Percentiles rank a stretch among this genome's conserved stretches.
These are phyloP conservation scores for Nibea coibor DNA, from an alignment of 2,113 vertebrate species.

Conservation along the genomic window DNA sequence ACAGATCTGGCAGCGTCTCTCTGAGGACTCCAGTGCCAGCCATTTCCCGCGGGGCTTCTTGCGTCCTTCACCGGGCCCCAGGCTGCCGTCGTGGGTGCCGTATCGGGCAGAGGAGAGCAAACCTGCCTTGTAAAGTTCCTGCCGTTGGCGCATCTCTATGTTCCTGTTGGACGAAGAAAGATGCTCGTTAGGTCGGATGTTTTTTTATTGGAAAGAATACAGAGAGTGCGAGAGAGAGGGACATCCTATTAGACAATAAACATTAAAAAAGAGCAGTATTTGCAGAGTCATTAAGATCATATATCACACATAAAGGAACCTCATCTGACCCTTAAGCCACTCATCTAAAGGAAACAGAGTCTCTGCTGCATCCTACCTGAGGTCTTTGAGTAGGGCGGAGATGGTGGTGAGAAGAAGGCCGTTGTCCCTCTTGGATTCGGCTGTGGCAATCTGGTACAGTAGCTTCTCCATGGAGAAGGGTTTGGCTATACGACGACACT, in stretches of 20 bases:
- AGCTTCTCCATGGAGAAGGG: conserved; percentile 99
- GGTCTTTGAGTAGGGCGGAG: conserved; percentile 96
- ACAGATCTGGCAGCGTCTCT: conserved; percentile 97
- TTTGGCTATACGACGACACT: conserved; percentile 95
- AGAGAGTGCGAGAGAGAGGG: neutral
- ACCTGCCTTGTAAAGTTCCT: conserved; percentile 94
- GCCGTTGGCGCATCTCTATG: conserved; percentile 95
- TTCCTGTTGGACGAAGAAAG: conserved; percentile 84
- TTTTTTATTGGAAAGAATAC: neutral
- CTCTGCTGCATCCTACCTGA: conserved; percentile 86
- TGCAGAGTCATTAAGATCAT: neutral
- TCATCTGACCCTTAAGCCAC: neutral
- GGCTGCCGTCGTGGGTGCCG: conserved; percentile 90
- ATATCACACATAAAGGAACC: neutral
- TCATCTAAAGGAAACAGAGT: neutral
- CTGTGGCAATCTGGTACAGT: conserved; percentile 97
- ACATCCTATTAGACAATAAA: neutral
- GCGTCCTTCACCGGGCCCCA: conserved; percentile 86
- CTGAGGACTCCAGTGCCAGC: conserved; percentile 94
- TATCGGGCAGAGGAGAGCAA: conserved; percentile 95
- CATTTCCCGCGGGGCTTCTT: conserved; percentile 96
- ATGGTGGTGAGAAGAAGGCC: conserved; percentile 94
- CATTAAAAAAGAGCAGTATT: neutral
- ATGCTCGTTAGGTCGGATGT: neutral
- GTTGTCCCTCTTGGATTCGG: conserved; percentile 97